A percentile compares a stretch with the other conserved stretches of the same genome.
Conservation (phyloP, 2,888 invertebrate species). For the Sceliomorpha sp. region DNA sequence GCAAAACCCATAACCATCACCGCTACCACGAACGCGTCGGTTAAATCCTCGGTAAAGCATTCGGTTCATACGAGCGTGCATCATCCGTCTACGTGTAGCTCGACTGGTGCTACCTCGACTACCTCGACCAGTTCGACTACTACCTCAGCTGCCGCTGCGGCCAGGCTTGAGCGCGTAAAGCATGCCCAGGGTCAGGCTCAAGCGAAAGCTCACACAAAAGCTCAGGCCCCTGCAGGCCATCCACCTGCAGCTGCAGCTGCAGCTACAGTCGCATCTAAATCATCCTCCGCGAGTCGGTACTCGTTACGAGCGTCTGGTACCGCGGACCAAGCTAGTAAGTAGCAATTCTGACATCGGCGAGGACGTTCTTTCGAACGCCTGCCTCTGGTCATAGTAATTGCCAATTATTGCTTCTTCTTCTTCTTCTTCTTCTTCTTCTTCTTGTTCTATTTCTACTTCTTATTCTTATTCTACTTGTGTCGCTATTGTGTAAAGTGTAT, state of each 20-base stretch:
- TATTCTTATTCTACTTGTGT: too few species aligned
- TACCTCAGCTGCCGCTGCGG: constrained; percentile 71
- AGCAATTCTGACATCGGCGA: constrained; percentile 67
- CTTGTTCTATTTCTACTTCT: constrained; percentile 1
- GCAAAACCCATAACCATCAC: constrained; percentile 70
- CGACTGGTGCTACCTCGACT: constrained; percentile 58
- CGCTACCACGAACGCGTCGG: constrained; percentile 62
- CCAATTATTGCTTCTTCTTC: constrained; percentile 28
- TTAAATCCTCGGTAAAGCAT: constrained; percentile 73
- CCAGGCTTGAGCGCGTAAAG: constrained; percentile 74
- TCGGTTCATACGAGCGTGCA: constrained; percentile 70
- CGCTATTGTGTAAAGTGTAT: too few species aligned
- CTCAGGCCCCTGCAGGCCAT: constrained; percentile 63
- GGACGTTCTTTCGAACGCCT: constrained; percentile 10
- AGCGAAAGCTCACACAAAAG: constrained; percentile 69
- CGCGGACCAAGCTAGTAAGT: constrained; percentile 78
- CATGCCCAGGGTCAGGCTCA: constrained; percentile 68
- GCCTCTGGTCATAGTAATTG: constrained; percentile 19
- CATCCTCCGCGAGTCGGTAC: constrained; percentile 76
- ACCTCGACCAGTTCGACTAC: constrained; percentile 61
- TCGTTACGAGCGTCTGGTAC: constrained; percentile 75
- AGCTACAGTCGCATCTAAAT: constrained; percentile 71
- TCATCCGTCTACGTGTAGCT: constrained; percentile 65
- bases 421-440: not conserved
- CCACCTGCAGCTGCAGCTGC: constrained; percentile 66